phyloP scores from a whole-genome alignment of 1,140 invertebrate genomes.

The Drosophila guanche region DNA sequence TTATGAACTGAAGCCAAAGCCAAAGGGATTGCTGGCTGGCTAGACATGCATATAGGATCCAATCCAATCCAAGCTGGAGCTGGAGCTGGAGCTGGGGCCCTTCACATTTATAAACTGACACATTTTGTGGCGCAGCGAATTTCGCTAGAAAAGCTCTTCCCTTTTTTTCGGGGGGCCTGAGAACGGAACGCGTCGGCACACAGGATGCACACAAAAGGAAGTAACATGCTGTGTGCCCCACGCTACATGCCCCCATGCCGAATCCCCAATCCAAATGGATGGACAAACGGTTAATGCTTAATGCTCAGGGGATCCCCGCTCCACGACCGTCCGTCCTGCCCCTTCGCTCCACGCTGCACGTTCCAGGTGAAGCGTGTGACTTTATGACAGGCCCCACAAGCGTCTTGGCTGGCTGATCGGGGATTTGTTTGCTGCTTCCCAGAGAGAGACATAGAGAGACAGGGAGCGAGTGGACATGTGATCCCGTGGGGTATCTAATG shows the following conservation, averaged over 20 bases:
- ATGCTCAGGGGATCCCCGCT: conserved; percentile 15
- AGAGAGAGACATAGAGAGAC: neutral
- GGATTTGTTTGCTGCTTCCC: too few species aligned
- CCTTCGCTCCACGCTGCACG: neutral
- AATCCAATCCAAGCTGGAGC: too few species aligned
- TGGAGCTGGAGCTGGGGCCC: conserved; percentile 5
- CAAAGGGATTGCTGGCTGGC: conserved; percentile 6
- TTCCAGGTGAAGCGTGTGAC: conserved; percentile 61
- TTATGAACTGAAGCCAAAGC: conserved; percentile 47
- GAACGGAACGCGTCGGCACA: conserved; percentile 49
- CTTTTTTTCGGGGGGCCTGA: conserved; percentile 46
- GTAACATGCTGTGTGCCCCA: conserved; percentile 66
- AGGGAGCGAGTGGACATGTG: neutral
- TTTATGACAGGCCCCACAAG: conserved; percentile 49
- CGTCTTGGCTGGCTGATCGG: too few species aligned
- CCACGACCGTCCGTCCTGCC: neutral
- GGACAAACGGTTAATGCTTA: conserved; percentile 12
- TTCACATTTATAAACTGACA: conserved; percentile 70
- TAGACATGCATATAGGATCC: conserved; percentile 56
- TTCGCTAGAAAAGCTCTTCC: conserved; percentile 66
- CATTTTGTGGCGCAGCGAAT: conserved; percentile 65
- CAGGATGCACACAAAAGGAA: conserved; percentile 75
- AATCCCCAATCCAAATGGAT: conserved; percentile 22
- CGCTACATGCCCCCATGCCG: neutral
- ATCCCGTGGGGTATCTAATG: too few species aligned